Evolutionary conservation across 1,140 invertebrate genomes (phyloP).

Genomic region (Drosophila tropicalis): DNA sequence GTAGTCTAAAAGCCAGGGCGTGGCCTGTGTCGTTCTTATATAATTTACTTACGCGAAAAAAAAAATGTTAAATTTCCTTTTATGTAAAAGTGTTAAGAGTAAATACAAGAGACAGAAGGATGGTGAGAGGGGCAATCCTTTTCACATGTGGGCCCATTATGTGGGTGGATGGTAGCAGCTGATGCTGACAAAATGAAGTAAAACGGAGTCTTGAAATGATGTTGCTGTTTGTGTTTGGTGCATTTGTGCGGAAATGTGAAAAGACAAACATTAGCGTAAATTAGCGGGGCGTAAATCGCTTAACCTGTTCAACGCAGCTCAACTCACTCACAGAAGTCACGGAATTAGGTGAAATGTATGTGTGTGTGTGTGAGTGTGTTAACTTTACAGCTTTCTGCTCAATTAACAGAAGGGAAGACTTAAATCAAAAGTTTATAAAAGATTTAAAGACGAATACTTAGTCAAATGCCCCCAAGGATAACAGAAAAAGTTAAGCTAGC

Average conservation of each 20-base stretch:
- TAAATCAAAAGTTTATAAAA: background rate
- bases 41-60: conserved; percentile 74
- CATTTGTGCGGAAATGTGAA: conserved; percentile 76
- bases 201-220: conserved; percentile 11
- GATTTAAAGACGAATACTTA: background rate
- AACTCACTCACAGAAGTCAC: conserved; percentile 1
- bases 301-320: conserved; percentile 48
- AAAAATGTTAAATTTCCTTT: conserved; percentile 54
- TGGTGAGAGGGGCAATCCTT: conserved; percentile 38
- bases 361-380: conserved; percentile 31
- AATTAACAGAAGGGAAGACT: conserved; percentile 34
- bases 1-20: background rate
- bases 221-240: conserved; percentile 51
- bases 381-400: conserved; percentile 60
- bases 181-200: background rate
- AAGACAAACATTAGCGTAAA: conserved; percentile 78
- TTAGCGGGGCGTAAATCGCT: conserved; percentile 78
- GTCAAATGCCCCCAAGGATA: background rate
- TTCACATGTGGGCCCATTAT: conserved; percentile 41
- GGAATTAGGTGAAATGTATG: conserved; percentile 19
- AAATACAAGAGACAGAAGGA: background rate
- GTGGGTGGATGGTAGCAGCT: conserved; percentile 15
- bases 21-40: conserved; percentile 29
- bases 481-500: background rate
- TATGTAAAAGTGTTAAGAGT: conserved; percentile 50